Base-by-base conservation (phyloP, 2,113 vertebrate species). In the Poecile atricapillus region DNA sequence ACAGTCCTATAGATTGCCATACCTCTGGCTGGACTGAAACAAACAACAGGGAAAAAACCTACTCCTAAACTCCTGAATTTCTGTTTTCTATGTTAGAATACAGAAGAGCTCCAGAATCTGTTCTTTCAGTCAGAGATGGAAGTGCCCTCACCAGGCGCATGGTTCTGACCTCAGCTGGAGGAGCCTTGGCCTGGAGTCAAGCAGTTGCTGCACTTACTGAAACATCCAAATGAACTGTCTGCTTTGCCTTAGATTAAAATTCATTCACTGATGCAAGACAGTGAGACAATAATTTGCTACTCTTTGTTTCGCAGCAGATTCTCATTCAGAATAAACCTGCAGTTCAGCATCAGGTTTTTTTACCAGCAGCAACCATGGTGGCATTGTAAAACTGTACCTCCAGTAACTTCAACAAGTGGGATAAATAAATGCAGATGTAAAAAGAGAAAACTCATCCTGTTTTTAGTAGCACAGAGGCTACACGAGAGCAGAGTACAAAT, bases 211-310 rank as follows among this genome's bases (percentile, higher is more conserved):
- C 59, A 53, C 50, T 70, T 73, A 71, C 44, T 41, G 80, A 68
- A 94, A 83, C 65, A 92, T 50, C 60, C 83, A 92, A 70, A 90
- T 92, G 80, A 95, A 59, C 73, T 92, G 58, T 87, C 92, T 93
- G 85, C 88, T 94, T 80, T 83, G 85, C 67, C 83, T 37, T 41
- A 60, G 86, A 77, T 93, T 81, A 92, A 78, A 93, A 88, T 90
- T 86, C 83, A 87, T 67, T 77, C 35, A 35, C 73, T 58, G 83
- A 92, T 94, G 90, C 93, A 94, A 97, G 64, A 71, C 52, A 78
- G 76, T 13, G 74, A 91, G 87, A 82, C 60, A 92, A 84, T 83
- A 60, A 92, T 80, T 88, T 86, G 43, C 35, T 90, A 11, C 27
- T 89, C 47, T 86, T 89, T 74, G 33, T 68, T 74, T 88, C 1